phyloP scores from a whole-genome alignment of 2,888 invertebrate genomes.

The Theretra japonica region DNA sequence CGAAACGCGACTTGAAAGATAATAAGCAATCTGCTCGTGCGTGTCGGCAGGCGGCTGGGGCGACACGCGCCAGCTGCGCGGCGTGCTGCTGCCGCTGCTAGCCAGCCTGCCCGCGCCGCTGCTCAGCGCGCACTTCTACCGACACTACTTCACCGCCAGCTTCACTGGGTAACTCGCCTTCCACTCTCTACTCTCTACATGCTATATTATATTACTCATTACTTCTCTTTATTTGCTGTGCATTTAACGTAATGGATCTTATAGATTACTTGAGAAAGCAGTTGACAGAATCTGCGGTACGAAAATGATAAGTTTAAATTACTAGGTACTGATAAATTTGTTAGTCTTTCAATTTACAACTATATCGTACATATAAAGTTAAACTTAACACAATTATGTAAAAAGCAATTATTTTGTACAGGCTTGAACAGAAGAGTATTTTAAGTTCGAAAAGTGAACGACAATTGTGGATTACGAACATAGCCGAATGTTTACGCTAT shows the following conservation, averaged over 20 bases:
- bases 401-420: constrained; percentile 52
- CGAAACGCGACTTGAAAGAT: too few species aligned
- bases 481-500: constrained; percentile 89
- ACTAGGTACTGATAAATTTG: too few species aligned
- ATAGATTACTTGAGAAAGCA: too few species aligned
- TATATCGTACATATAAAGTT: background rate
- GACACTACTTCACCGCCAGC: constrained; percentile 88
- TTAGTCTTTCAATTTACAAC: too few species aligned
- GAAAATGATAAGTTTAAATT: too few species aligned
- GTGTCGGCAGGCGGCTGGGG: constrained; percentile 91
- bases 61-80: constrained; percentile 89
- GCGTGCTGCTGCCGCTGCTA: constrained; percentile 90
- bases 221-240: too few species aligned
- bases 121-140: constrained; percentile 83
- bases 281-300: too few species aligned
- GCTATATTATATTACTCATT: background rate
- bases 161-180: constrained; percentile 87
- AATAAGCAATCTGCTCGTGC: too few species aligned
- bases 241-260: too few species aligned
- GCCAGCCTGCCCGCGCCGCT: constrained; percentile 86
- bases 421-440: constrained; percentile 85
- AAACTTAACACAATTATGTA: background rate
- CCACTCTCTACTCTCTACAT: too few species aligned
- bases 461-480: constrained; percentile 87
- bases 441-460: constrained; percentile 88